These are phyloP conservation scores for Catharus bicknelli DNA, from an alignment of 2,113 vertebrate species.

Conservation along the genomic window DNA sequence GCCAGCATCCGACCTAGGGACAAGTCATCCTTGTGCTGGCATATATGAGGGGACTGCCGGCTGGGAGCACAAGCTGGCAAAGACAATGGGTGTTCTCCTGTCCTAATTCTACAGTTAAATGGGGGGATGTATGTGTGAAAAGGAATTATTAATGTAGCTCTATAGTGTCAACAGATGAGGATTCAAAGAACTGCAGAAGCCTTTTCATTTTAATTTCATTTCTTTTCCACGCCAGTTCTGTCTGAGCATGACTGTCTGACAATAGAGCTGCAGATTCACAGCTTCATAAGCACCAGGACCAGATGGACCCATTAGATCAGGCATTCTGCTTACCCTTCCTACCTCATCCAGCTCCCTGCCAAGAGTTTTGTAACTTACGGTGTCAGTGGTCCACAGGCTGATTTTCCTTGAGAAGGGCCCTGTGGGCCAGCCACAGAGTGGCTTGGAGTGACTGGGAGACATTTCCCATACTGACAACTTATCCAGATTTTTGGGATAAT, in stretches of 20 bases:
- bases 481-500: background rate
- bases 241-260: background rate
- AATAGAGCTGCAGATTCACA: background rate
- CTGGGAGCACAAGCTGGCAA: background rate
- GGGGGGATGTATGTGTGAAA: background rate
- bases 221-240: background rate
- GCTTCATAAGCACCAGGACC: background rate
- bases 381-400: background rate
- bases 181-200: background rate
- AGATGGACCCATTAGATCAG: conserved; percentile 44
- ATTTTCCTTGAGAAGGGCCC: background rate
- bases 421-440: background rate
- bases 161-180: background rate
- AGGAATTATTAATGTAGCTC: background rate
- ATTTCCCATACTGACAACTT: background rate
- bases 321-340: background rate
- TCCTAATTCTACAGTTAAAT: background rate
- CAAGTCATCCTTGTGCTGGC: background rate
- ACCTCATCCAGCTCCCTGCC: conserved; percentile 18
- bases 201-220: background rate
- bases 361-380: background rate
- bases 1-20: background rate
- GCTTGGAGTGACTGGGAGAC: background rate
- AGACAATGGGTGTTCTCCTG: background rate
- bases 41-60: background rate